Conservation (phyloP, 2,888 invertebrate species). For the Dinocampus coccinellae region DNA sequence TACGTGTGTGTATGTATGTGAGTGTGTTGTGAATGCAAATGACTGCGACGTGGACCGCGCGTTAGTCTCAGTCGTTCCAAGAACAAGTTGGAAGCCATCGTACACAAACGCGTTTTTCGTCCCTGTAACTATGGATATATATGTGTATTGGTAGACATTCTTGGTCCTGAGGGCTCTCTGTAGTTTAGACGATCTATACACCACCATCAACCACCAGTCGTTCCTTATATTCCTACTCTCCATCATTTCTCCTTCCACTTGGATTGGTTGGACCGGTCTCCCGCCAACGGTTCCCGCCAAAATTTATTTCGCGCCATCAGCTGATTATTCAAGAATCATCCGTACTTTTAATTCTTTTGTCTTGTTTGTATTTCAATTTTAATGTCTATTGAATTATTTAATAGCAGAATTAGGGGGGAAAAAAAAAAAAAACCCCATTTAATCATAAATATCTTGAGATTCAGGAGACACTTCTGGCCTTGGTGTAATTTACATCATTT, state of each 20-base stretch:
- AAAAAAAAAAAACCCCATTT: too few species aligned
- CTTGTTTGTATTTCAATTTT: background rate
- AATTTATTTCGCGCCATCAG: constrained; percentile 11
- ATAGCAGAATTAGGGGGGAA: too few species aligned
- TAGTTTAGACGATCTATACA: constrained; percentile 1
- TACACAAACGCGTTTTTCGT: constrained; percentile 6
- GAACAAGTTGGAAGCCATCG: constrained; percentile 41
- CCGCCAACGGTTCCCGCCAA: constrained; percentile 41
- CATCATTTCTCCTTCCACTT: background rate
- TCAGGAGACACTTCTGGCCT: constrained; percentile 30
- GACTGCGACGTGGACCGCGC: constrained; percentile 10
- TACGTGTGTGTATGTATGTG: background rate
- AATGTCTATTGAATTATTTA: too few species aligned
- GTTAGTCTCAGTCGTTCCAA: constrained; percentile 2
- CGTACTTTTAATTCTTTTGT: background rate
- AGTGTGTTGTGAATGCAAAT: constrained; percentile 17
- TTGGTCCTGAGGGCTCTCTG: background rate
- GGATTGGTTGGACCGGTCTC: constrained; percentile 31
- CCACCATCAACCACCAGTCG: constrained; percentile 1
- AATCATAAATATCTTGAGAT: constrained; percentile 48
- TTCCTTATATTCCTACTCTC: background rate
- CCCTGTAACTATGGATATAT: background rate
- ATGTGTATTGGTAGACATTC: background rate
- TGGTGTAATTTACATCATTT: constrained; percentile 40
- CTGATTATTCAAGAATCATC: background rate